A percentile compares a stretch with the other conserved stretches of the same genome.
Conservation (phyloP, 2,888 invertebrate species). For the Griposia aprilina region DNA sequence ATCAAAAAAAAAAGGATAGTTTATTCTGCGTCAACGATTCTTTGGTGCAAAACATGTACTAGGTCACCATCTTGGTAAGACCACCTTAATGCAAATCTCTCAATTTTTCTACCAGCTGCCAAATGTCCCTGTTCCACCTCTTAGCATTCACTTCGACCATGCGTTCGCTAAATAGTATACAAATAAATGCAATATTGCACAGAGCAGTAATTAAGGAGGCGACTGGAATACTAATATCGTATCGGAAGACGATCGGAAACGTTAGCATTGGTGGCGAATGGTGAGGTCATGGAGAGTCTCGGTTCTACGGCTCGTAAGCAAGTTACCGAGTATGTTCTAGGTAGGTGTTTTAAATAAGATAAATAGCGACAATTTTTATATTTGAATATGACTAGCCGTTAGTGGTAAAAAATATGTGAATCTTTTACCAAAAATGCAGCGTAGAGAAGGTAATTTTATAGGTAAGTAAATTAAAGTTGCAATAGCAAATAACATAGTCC, state of each 20-base stretch:
- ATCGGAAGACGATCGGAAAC: slow-evolving; percentile 68
- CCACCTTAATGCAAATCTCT: no score
- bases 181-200: slow-evolving; percentile 69
- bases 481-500: background rate
- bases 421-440: background rate
- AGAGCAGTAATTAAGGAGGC: slow-evolving; percentile 59
- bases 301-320: background rate
- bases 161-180: slow-evolving; percentile 64
- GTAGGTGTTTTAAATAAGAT: slow-evolving; percentile 5
- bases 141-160: slow-evolving; percentile 63
- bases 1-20: no score
- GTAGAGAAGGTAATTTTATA: background rate
- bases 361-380: background rate
- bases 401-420: background rate
- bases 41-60: background rate
- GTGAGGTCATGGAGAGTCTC: slow-evolving; percentile 60
- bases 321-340: background rate
- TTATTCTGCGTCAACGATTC: background rate
- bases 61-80: background rate
- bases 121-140: slow-evolving; percentile 55
- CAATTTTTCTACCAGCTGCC: background rate
- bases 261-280: slow-evolving; percentile 59
- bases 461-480: background rate
- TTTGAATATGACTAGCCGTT: background rate
- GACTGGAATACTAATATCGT: slow-evolving; percentile 69